phyloP scores from a whole-genome alignment of 2,113 vertebrate species.

The Ondatra zibethicus region DNA sequence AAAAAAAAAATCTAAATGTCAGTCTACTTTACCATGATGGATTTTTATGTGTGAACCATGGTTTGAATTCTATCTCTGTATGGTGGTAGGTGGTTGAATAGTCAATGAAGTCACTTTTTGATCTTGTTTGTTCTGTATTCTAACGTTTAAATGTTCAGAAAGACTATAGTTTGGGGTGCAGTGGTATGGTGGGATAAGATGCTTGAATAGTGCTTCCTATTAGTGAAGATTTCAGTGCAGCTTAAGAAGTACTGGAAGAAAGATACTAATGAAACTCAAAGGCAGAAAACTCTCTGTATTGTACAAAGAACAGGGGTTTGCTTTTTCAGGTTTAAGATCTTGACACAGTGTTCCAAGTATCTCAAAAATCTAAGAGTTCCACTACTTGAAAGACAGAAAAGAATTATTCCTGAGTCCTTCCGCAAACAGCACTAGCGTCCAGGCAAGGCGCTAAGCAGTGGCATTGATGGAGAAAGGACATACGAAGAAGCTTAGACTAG shows the following conservation, averaged over 20 bases:
- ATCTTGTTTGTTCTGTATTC: neutral
- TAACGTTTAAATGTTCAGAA: neutral
- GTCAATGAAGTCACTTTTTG: neutral
- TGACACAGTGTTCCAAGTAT: neutral
- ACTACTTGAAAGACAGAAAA: neutral
- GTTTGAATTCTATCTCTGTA: neutral
- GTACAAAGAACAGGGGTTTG: neutral
- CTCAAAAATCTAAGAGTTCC: neutral
- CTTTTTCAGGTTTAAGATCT: neutral
- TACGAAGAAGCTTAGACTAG: neutral
- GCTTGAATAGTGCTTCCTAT: neutral
- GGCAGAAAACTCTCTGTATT: neutral
- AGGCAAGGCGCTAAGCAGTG: neutral
- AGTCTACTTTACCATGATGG: neutral
- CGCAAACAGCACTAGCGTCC: neutral
- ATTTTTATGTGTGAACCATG: neutral
- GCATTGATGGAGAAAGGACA: accelerated
- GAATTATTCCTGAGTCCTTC: neutral
- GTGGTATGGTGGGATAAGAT: neutral
- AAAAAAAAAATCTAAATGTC: neutral
- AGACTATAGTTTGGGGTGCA: neutral
- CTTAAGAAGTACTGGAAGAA: neutral
- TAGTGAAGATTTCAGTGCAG: neutral
- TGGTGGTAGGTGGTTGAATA: neutral
- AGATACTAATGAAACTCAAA: neutral